Base-by-base conservation (phyloP, 2,113 vertebrate genomes). In the Eulemur macaco region DNA sequence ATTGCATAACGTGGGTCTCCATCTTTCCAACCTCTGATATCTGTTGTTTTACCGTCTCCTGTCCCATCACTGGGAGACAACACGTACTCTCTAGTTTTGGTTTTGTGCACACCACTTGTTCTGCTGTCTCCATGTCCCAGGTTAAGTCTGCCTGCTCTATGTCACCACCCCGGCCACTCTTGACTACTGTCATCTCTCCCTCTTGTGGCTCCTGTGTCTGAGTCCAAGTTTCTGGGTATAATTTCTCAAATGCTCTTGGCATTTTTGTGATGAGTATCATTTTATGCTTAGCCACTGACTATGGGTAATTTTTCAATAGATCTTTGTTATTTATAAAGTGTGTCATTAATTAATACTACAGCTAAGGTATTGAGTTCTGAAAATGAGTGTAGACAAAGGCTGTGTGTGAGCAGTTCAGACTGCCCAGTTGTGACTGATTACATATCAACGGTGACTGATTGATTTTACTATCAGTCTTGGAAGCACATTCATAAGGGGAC, bases 271-370 rank as follows among this genome's bases (percentile, higher is more conserved):
- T 89, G 71, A 37, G 21, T 89, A 58, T 92, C 18, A 87, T 86
- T 82, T 94, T 63, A 56, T 84, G 83, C 64, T 77, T 88, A 73
- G 69, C 34, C 69, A 84, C 74, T 83, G 54, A 94, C 86, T 77
- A 47, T 42, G 39, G 56, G 25, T 80, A 73, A 39, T 42, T 90
- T 96, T 94, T 93, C 52, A 90, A 13, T 83, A 68, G 68, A 90
- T 63, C 69, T 96, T 86, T 90, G 77, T 18, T 90, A 29, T 66
- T 86, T 90, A 64, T 20, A 73, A 77, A 86, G 25, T 50, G 34
- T 92, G 21, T 39, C 20, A 9, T 94, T 94, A 89, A 89, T 92
- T 85, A 83, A 94, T 42, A 77, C 60, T 14, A 63, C 20, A 77
- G 88, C 45, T 71, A 95, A 94, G 34, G 60, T 58, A 60, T 29